phyloP scores from a whole-genome alignment of 2,888 invertebrate species.

The Zhuqinia jingwanae region DNA sequence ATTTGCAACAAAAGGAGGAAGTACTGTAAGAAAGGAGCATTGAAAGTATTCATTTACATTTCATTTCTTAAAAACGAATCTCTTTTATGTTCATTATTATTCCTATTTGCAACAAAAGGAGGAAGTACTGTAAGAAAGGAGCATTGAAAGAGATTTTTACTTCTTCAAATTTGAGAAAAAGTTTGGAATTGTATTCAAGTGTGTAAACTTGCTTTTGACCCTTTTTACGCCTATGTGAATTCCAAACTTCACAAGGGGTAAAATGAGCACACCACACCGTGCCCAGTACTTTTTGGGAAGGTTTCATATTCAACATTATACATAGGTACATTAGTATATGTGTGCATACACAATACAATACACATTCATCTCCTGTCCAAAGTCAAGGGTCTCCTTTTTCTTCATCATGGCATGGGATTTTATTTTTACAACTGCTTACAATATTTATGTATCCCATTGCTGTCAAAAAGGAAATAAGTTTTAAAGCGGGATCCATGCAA shows the following conservation, averaged over 20 bases:
- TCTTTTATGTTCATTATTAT: slow-evolving; percentile 48
- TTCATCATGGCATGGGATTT: background rate
- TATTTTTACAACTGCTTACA: slow-evolving; percentile 2
- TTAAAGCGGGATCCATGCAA: slow-evolving; percentile 22
- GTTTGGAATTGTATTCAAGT: background rate
- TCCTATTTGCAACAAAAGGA: slow-evolving; percentile 25
- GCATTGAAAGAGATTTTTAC: slow-evolving; percentile 16
- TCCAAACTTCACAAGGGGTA: slow-evolving; percentile 72
- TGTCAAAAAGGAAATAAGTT: slow-evolving; percentile 48
- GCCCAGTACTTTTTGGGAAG: background rate
- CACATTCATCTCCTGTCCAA: background rate
- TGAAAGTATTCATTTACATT: background rate
- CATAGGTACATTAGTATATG: no score
- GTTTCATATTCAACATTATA: background rate
- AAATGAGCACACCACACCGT: slow-evolving; percentile 9
- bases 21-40: no score
- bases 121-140: background rate
- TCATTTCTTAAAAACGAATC: background rate
- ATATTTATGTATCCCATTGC: slow-evolving; percentile 41
- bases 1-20: slow-evolving; percentile 17
- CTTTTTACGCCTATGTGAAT: slow-evolving; percentile 75
- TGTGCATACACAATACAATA: no score
- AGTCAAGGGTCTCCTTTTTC: slow-evolving; percentile 28
- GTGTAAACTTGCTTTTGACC: slow-evolving; percentile 60
- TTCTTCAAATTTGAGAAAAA: slow-evolving; percentile 1